Conservation (phyloP, 2,888 invertebrate genomes). For the Torymus auratus region DNA sequence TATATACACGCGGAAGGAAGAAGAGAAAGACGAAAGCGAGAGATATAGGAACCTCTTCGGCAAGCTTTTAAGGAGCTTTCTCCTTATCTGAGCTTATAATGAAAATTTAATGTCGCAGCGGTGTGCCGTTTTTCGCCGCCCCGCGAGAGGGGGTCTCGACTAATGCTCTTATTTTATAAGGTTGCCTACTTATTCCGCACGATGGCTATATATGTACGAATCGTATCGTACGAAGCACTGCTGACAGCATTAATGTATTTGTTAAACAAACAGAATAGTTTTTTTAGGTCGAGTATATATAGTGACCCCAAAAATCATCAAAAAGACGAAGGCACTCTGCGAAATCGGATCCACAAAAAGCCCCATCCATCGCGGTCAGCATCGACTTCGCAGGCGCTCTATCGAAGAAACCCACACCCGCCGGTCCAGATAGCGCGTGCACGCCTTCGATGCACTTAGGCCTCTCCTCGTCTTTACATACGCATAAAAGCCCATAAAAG, state of each 20-base stretch:
- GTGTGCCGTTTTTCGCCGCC: background rate
- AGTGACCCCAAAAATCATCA: no score
- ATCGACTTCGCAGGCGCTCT: background rate
- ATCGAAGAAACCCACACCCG: background rate
- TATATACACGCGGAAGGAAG: conserved; percentile 32
- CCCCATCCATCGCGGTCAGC: no score
- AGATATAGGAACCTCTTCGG: conserved; percentile 58
- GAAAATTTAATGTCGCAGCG: conserved; percentile 19
- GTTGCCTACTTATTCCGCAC: no score
- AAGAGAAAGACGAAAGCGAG: conserved; percentile 31
- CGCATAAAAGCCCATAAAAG: conserved; percentile 63
- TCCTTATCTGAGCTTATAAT: conserved; percentile 29
- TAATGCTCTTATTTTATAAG: no score
- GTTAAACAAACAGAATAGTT: no score
- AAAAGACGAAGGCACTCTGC: no score
- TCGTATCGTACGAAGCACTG: no score
- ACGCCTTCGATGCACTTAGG: conserved; percentile 13
- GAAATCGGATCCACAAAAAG: no score
- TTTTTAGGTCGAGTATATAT: no score
- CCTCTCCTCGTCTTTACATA: conserved; percentile 33
- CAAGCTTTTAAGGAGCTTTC: conserved; percentile 30
- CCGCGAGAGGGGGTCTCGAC: no score
- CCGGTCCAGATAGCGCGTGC: background rate
- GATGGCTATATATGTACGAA: no score
- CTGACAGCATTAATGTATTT: no score